Base-by-base conservation (phyloP, 2,113 vertebrate species). In the Vulpes vulpes region DNA sequence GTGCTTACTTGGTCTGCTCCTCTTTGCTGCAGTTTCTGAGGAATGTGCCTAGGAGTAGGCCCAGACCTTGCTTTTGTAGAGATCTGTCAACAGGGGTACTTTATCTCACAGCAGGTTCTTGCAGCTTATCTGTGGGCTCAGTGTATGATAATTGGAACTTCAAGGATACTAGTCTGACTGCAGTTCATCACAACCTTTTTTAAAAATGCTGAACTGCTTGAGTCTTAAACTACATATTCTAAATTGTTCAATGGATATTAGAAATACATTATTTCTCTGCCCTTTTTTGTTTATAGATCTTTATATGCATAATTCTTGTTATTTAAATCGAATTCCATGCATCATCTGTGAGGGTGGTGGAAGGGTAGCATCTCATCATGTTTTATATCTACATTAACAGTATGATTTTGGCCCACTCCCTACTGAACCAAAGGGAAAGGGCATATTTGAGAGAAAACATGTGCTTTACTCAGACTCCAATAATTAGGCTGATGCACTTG, bases 371-470 rank as follows among this genome's bases (percentile, higher is more conserved):
- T n/a, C 51, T 9, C 17, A 49, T 84, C 78, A 25, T 92, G 35
- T 83, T 97, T 95, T 92, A 83, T 25, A 30, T 80, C 27, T 64
- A 53, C 32, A 32, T 57, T 79, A 71, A 76, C 65, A 49, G 79
- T 86, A 81, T 92, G 65, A 93, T 85, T 90, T 92, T 92, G 69
- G 35, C 27, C 76, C 10, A 30, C 23, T 96, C 60, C 32, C 85
- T 89, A 22, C 23, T 89, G 43, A 95, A 84, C 64, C 57, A 67
- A 74, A 81, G 16, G 20, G 9, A 92, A n/a, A 67, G 91, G 62
- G 43, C 22, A 12, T 81, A 60, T 90, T 92, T 93, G 80, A 92
- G 85, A 95, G 59, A 85, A 95, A 88, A 85, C 38, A 8, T 83
- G 22, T 89, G 32, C 35, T 96, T 90, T 84, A 83, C 59, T 80